phyloP scores from a whole-genome alignment of 2,888 invertebrate genomes.

The Trichacis sp. region DNA sequence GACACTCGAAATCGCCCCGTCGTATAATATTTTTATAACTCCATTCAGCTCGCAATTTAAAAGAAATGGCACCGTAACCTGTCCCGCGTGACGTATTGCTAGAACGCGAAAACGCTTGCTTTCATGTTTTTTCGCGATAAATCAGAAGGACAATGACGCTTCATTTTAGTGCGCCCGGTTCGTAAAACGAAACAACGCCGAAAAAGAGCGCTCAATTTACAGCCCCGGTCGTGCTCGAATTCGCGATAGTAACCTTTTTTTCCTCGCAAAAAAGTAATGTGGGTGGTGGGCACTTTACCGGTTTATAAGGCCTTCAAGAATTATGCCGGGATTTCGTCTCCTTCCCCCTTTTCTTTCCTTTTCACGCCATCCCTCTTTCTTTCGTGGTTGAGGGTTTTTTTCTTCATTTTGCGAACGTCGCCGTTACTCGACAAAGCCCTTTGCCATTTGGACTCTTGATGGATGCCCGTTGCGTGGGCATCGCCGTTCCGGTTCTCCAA shows the following conservation, averaged over 20 bases:
- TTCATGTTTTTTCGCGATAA: constrained; percentile 36
- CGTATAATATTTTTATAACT: constrained; percentile 23
- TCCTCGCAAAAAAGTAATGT: constrained; percentile 57
- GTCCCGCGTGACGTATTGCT: constrained; percentile 26
- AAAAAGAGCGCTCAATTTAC: constrained; percentile 51
- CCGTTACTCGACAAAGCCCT: constrained; percentile 65
- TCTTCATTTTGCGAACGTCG: constrained; percentile 56
- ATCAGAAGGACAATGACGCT: constrained; percentile 31
- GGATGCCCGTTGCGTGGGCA: constrained; percentile 64
- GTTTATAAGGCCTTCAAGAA: constrained; percentile 63
- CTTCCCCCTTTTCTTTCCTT: constrained; percentile 37
- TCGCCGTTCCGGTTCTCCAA: constrained; percentile 52
- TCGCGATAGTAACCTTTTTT: constrained; percentile 46
- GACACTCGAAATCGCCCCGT: constrained; percentile 12
- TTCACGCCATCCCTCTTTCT: constrained; percentile 40
- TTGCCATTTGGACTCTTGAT: constrained; percentile 61
- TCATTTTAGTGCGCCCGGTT: constrained; percentile 40
- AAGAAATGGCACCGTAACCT: constrained; percentile 3
- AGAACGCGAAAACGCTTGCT: constrained; percentile 11
- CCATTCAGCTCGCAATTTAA: constrained; percentile 23
- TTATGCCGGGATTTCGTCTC: constrained; percentile 45
- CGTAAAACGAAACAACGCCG: constrained; percentile 24
- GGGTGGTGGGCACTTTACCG: constrained; percentile 64
- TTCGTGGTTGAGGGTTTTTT: constrained; percentile 22
- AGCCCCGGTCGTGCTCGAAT: constrained; percentile 54